phyloP scores from a whole-genome alignment of 1,140 invertebrate species.

The Drosophila athabasca region DNA sequence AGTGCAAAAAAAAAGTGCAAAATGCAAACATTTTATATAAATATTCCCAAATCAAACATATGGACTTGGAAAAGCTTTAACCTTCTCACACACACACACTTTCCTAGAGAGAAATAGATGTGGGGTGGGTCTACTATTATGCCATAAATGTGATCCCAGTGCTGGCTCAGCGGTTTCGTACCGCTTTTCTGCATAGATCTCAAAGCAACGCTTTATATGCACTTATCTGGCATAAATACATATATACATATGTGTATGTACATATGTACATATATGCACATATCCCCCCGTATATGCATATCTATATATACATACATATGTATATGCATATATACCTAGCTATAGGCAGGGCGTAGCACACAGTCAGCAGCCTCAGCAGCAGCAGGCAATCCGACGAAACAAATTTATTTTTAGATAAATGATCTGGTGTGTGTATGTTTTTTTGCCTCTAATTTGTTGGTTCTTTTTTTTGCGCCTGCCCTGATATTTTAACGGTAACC shows the following conservation, averaged over 20 bases:
- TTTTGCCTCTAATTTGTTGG: constrained; percentile 34
- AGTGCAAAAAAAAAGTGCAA: constrained; percentile 31
- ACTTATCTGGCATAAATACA: constrained; percentile 6
- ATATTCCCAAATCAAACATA: constrained; percentile 15
- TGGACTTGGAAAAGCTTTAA: constrained; percentile 12
- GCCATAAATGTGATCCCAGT: too few species aligned
- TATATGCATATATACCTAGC: constrained; percentile 29
- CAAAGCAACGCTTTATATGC: neutral
- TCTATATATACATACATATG: constrained; percentile 27
- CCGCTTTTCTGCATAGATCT: constrained; percentile 6
- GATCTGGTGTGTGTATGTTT: constrained; percentile 34
- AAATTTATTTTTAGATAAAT: constrained; percentile 59
- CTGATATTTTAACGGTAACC: constrained; percentile 27
- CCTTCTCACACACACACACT: neutral
- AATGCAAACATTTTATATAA: neutral
- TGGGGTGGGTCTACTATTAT: too few species aligned
- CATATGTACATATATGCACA: constrained; percentile 3
- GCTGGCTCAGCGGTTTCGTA: constrained; percentile 14
- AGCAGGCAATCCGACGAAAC: constrained; percentile 19
- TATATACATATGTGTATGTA: constrained; percentile 5
- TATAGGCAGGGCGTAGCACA: constrained; percentile 44
- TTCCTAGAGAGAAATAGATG: neutral
- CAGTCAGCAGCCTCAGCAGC: constrained; percentile 23
- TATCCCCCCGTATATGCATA: constrained; percentile 16
- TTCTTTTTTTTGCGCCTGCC: constrained; percentile 15